Evolutionary conservation across 2,888 invertebrate species (phyloP), one percentile per base, ranked within the genome.

Genomic region (Autographa gamma): DNA sequence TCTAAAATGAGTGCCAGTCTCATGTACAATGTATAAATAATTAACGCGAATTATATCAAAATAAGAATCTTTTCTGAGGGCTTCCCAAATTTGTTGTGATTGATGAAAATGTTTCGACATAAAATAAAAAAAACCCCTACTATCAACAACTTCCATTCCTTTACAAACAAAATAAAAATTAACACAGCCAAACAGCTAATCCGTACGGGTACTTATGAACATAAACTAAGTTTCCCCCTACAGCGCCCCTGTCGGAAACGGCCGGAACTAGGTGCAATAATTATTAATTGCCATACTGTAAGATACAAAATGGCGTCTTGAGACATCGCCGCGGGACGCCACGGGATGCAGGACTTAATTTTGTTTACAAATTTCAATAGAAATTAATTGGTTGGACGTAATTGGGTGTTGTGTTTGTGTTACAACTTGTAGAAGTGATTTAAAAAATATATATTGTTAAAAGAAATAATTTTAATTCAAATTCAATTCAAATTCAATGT

Each of bases 181-280:
- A 75, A 72, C 66, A 72, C 68, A 80, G 81, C 75, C 76, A 65
- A 65, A 73, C 75, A 73, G 79, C 62, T 76, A 84, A 84, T 73
- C 82, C 79, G 84, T 85, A 85, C 87, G 86, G 86, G 87, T 90
- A 88, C 88, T 90, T 89, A 89, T 87, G 85, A 89, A 82, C 88
- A 83, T 83, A 88, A 90, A 86, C 88, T 88, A 87, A 87, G 79
- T 83, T 82, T 81, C 79, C 76, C 79, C 71, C 70, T 71, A 67
- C 71, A 71, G 93, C 86, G 81, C 89, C 81, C 89, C 87, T 88
- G 77, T 91, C 87, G 91, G 91, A 93, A 89, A 87, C 86, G 83
- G 84, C 92, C 93, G 94, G 94, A 95, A 93, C 90, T 92, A 90
- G 89, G 91, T 91, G 94, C 91, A 93, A 95, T 95, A 93, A 95